A percentile compares a stretch with the other conserved stretches of the same genome.
Conservation (phyloP, 1,140 invertebrate species). For the Ooceraea biroi region DNA sequence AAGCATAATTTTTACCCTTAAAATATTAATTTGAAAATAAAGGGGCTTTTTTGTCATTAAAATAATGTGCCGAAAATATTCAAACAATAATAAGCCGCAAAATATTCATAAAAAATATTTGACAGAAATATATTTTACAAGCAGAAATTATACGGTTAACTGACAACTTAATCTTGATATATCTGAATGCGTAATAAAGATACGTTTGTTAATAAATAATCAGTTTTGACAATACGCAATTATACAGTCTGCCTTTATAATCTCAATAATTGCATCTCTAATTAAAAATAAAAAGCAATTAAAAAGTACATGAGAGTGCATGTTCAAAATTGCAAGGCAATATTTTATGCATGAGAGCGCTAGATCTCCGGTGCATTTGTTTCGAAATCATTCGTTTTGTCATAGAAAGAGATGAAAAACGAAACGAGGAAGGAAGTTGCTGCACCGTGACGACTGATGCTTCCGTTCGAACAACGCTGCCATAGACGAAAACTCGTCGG, state of each 20-base stretch:
- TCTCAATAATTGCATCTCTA: neutral
- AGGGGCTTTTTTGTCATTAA: neutral
- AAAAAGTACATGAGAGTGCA: neutral
- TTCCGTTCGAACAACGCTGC: slow-evolving; percentile 56
- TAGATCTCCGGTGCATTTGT: neutral
- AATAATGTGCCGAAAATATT: neutral
- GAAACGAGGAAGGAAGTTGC: slow-evolving; percentile 71
- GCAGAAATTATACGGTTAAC: neutral
- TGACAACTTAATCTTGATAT: neutral
- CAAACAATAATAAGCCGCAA: neutral
- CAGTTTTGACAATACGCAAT: neutral
- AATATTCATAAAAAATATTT: neutral
- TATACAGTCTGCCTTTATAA: neutral
- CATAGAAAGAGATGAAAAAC: slow-evolving; percentile 49
- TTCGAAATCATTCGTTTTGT: neutral
- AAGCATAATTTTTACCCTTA: neutral
- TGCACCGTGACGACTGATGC: slow-evolving; percentile 59
- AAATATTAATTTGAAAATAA: neutral
- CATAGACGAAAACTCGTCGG: slow-evolving; percentile 55
- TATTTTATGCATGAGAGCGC: slow-evolving; percentile 12
- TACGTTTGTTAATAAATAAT: neutral
- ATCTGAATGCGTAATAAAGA: neutral
- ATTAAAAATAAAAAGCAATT: neutral
- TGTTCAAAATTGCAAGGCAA: neutral
- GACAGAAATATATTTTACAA: slow-evolving; percentile 9